These are phyloP conservation scores for Brachypteracias leptosomus DNA, from an alignment of 2,113 vertebrate species.

Conservation along the genomic window DNA sequence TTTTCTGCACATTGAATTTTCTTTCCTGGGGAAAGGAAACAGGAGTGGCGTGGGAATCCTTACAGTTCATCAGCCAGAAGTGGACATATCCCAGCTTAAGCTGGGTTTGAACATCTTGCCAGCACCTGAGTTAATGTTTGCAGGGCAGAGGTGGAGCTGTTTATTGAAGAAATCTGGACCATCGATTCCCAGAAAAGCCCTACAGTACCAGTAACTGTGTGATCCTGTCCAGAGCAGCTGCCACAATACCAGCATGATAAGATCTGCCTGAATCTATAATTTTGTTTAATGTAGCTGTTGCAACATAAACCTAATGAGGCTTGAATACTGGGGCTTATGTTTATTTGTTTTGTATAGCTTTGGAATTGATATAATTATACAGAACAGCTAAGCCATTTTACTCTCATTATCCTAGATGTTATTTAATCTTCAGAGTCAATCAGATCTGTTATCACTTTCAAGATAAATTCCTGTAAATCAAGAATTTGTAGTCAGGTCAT, in stretches of 20 bases:
- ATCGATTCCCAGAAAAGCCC: neutral
- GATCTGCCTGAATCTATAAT: slow-evolving; percentile 2
- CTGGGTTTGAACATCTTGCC: neutral
- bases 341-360: slow-evolving; percentile 48
- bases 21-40: neutral
- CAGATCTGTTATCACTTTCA: neutral
- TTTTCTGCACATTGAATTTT: neutral
- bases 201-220: neutral
- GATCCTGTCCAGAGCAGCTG: slow-evolving; percentile 6
- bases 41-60: neutral
- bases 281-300: slow-evolving; percentile 17
- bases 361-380: slow-evolving; percentile 52
- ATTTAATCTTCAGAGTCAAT: slow-evolving; percentile 47
- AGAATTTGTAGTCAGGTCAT: neutral
- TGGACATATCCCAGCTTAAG: neutral
- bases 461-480: neutral
- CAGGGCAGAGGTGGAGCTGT: neutral
- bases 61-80: neutral
- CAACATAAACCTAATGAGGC: slow-evolving; percentile 29
- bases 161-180: neutral
- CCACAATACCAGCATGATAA: neutral
- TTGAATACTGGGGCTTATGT: slow-evolving; percentile 26
- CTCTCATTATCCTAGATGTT: slow-evolving; percentile 26
- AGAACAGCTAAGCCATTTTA: slow-evolving; percentile 30
- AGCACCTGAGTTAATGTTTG: neutral